These are phyloP conservation scores for Varanus salvator DNA, from an alignment of 2,113 vertebrate species.

Conservation along the genomic window DNA sequence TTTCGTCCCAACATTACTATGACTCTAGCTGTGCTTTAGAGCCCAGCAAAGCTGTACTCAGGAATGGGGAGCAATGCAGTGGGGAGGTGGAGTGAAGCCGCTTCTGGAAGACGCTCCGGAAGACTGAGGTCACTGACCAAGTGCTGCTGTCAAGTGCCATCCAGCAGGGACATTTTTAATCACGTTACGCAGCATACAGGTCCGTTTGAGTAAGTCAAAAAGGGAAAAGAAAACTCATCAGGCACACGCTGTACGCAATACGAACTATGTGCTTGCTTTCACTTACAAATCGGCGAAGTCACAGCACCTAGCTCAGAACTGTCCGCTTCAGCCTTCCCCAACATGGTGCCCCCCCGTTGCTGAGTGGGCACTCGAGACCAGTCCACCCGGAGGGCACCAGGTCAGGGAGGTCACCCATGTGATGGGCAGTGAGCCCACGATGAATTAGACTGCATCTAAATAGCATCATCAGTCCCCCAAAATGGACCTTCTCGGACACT, in stretches of 20 bases:
- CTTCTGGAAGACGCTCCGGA: not conserved
- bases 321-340: no score
- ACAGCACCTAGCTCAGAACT: not conserved
- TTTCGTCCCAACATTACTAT: slow-evolving; percentile 9
- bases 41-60: not conserved
- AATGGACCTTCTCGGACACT: not conserved
- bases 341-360: no score
- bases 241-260: not conserved
- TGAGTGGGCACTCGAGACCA: no score
- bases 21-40: slow-evolving; percentile 16
- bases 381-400: no score
- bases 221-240: not conserved
- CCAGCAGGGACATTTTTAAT: no score
- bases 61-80: not conserved
- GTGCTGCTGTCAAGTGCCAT: not conserved
- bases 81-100: not conserved
- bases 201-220: no score
- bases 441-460: no score
- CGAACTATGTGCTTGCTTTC: not conserved
- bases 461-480: no score
- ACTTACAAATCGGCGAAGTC: not conserved
- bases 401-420: no score
- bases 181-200: no score
- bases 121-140: not conserved
- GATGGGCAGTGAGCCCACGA: no score